Evolutionary conservation across 1,140 invertebrate genomes (phyloP), one percentile per base, ranked within the genome.

Genomic region (Mercenaria mercenaria): DNA sequence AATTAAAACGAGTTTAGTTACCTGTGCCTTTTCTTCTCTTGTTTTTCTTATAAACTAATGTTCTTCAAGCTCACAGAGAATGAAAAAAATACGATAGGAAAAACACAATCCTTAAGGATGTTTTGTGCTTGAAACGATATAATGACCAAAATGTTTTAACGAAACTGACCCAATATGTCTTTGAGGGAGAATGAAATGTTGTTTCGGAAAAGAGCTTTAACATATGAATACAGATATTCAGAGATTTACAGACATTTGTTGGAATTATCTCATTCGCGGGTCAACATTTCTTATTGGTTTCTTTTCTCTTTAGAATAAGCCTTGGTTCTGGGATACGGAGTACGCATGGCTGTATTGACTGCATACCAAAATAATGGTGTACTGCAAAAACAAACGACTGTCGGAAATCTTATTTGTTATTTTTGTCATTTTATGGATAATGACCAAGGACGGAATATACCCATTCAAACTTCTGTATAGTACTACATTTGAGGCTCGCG

Each of bases 331-430:
- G n/a, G 59, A 64, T 10, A 64, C 59, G 26, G 15, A 64, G 29
- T n/a, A 64, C 26, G 26, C 59, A 15, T 64, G 59, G 59, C 3
- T 64, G 1, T 1, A 64, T 29, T 29, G 59, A 26, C 59, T 26
- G 1, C 1, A 64, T 96, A 96, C 82, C 87, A 64, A 64, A 64
- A 29, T 64, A 29, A 8, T 64, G 59, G 59, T 64, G n/a, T 64
- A 64, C 15, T n/a, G 59, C 26, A 64, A 64, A 29, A 64, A 29
- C 3, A 29, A 26, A 64, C 59, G 59, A 1, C n/a, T 64, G 23
- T 26, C 59, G 26, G 59, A 64, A 26, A 2, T 64, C 4, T n/a
- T n/a, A 11, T 64, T 64, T 64, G 59, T 64, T 29, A 29, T 64
- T 1, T 64, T 64, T n/a, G 59, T 64, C 15, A 26, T 8, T 29